Percentiles rank a stretch among this genome's conserved stretches.
These are phyloP conservation scores for Drosophila prostipennis DNA, from an alignment of 2,888 invertebrate genomes.

Conservation along the genomic window DNA sequence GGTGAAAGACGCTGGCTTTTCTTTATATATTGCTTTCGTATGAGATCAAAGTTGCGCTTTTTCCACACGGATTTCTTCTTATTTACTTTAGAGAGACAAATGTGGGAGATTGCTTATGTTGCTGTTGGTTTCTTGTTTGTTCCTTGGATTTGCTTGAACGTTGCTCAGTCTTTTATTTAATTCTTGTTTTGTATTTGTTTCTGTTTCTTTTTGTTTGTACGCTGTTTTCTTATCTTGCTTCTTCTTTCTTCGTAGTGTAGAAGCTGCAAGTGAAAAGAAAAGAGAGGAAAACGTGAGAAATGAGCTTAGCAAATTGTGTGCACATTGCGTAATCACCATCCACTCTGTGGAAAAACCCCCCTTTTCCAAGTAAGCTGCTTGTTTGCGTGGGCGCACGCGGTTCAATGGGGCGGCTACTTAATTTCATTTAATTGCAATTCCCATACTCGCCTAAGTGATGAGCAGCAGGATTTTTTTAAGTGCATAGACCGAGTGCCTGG, in stretches of 20 bases:
- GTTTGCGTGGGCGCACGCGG: slow-evolving; percentile 43
- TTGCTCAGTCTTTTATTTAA: slow-evolving; percentile 71
- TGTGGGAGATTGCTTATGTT: slow-evolving; percentile 64
- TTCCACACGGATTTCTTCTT: slow-evolving; percentile 9
- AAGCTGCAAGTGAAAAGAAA: slow-evolving; percentile 16
- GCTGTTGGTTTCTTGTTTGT: slow-evolving; percentile 37
- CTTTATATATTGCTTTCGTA: slow-evolving; percentile 49
- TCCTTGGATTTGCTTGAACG: slow-evolving; percentile 54
- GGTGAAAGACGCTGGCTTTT: slow-evolving; percentile 32
- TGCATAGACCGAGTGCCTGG: neutral
- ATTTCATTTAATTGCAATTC: slow-evolving; percentile 53
- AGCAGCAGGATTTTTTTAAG: slow-evolving; percentile 3
- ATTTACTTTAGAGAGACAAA: slow-evolving; percentile 18
- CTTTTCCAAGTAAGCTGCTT: slow-evolving; percentile 20
- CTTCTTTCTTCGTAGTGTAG: slow-evolving; percentile 24
- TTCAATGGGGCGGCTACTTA: slow-evolving; percentile 57
- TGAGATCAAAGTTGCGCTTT: slow-evolving; percentile 61
- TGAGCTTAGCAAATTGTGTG: slow-evolving; percentile 50
- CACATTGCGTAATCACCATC: slow-evolving; percentile 53
- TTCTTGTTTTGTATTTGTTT: slow-evolving; percentile 46
- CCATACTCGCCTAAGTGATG: slow-evolving; percentile 8
- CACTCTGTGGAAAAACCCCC: neutral
- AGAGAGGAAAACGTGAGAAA: slow-evolving; percentile 20
- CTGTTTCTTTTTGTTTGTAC: slow-evolving; percentile 37
- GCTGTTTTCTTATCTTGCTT: slow-evolving; percentile 35